Percentiles rank a stretch among this genome's conserved stretches.
Conservation (phyloP, 2,797 vertebrate species). For the Ptychobarbus kaznakovi region DNA sequence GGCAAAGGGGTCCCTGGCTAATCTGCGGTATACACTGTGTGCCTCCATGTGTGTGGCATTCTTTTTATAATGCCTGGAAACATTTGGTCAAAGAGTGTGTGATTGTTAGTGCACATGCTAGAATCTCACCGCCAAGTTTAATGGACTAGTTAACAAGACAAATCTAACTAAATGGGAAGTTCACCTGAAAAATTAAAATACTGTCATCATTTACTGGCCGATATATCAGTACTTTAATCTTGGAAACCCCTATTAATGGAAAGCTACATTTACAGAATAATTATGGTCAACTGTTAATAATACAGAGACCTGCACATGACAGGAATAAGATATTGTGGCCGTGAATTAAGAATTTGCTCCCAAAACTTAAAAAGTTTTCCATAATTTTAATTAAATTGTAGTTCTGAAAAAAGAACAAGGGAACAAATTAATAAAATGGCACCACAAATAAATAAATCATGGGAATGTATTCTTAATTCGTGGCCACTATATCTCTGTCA, state of each 20-base stretch:
- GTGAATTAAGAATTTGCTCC: neutral
- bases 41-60: neutral
- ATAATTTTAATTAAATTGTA: neutral
- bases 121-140: neutral
- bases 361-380: neutral
- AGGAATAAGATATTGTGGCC: neutral
- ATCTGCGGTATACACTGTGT: neutral
- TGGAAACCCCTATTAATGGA: neutral
- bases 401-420: neutral
- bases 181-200: neutral
- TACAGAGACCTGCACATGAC: neutral
- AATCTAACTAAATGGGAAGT: too few relatives aligned
- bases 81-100: neutral
- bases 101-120: neutral
- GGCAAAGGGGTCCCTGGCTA: neutral
- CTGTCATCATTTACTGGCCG: neutral
- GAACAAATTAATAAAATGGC: neutral
- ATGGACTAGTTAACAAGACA: neutral
- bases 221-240: neutral
- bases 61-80: neutral
- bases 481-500: neutral
- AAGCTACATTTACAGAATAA: neutral
- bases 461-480: neutral
- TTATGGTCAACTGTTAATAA: neutral
- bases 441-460: neutral